Conservation (phyloP, 1,140 invertebrate genomes). For the Phortica variegata region DNA sequence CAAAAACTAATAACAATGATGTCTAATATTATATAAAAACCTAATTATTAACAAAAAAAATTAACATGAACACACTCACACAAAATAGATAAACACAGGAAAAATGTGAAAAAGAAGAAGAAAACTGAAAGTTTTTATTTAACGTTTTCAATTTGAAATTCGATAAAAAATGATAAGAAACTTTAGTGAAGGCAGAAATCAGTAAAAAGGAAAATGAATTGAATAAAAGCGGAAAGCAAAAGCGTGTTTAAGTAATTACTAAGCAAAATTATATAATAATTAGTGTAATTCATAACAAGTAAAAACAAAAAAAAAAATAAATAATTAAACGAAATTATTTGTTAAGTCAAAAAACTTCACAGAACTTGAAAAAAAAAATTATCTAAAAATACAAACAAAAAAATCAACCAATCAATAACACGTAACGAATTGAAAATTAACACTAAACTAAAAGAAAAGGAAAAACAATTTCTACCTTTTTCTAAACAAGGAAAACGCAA, state of each 20-base stretch:
- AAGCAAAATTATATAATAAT: slow-evolving; percentile 54
- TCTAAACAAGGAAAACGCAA: slow-evolving; percentile 21
- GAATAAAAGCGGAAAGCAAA: slow-evolving; percentile 28
- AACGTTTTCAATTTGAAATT: slow-evolving; percentile 21
- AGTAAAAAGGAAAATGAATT: slow-evolving; percentile 24
- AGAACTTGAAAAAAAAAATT: slow-evolving; percentile 7
- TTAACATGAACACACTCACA: not conserved
- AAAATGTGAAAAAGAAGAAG: too few relatives aligned
- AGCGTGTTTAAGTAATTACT: slow-evolving; percentile 52
- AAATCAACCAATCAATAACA: slow-evolving; percentile 4
- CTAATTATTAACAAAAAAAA: slow-evolving; percentile 8
- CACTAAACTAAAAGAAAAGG: not conserved
- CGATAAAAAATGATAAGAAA: slow-evolving; percentile 15
- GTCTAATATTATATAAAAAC: slow-evolving; percentile 18
- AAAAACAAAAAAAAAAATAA: slow-evolving; percentile 20
- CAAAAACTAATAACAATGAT: slow-evolving; percentile 26
- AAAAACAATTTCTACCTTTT: slow-evolving; percentile 30
- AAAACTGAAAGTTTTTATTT: slow-evolving; percentile 23
- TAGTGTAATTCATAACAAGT: slow-evolving; percentile 49
- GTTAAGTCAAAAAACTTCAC: too few relatives aligned
- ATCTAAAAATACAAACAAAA: slow-evolving; percentile 13
- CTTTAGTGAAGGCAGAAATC: slow-evolving; percentile 10
- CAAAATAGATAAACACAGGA: slow-evolving; percentile 11
- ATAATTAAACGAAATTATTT: too few relatives aligned
- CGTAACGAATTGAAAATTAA: too few relatives aligned